Evolutionary conservation across 2,888 invertebrate genomes (phyloP), one percentile per base, ranked within the genome.

Genomic region (Pheosia tremula): DNA sequence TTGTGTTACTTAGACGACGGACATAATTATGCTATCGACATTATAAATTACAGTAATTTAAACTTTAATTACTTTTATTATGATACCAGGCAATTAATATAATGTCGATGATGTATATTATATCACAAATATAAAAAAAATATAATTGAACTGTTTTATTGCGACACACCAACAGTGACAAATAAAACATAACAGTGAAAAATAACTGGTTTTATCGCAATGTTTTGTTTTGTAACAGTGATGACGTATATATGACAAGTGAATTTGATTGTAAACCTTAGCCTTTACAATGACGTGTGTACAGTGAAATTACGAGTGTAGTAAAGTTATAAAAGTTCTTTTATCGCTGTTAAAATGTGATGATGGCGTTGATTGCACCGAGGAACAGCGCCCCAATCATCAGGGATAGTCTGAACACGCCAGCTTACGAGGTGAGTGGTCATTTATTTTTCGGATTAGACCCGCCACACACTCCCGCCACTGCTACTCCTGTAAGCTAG

Each of bases 371-470:
- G 77, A 95, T 94, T 67, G 93, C 93, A 78, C 95, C 95, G 78
- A 95, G 95, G 89, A 96, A 96, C 87, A 95, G 95, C 72, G 94
- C 94, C 72, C 95, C 96, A 57, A 87, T 95, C 78, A 95, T 96
- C 82, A 94, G 93, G 86, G 96, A 96, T 87, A 96, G 95, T 85
- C 94, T 96, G 74, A 94, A 95, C 77, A 90, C 95, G 74, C 96
- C 96, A 76, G 95, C 96, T 54, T 96, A 96, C 78, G 95, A 96
- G 94, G 96, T 96, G 86, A 90, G 94, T 81, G 50, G 10, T 50
- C 24, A n/a, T n/a, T n/a, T n/a, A n/a, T n/a, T n/a, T n/a, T n/a
- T n/a, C n/a, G n/a, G n/a, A n/a, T n/a, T n/a, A n/a, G n/a, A n/a
- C n/a, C n/a, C n/a, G n/a, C n/a, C n/a, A n/a, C n/a, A n/a, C n/a